Evolutionary conservation across 2,113 vertebrate genomes (phyloP).

Genomic region (Odobenus rosmarus): DNA sequence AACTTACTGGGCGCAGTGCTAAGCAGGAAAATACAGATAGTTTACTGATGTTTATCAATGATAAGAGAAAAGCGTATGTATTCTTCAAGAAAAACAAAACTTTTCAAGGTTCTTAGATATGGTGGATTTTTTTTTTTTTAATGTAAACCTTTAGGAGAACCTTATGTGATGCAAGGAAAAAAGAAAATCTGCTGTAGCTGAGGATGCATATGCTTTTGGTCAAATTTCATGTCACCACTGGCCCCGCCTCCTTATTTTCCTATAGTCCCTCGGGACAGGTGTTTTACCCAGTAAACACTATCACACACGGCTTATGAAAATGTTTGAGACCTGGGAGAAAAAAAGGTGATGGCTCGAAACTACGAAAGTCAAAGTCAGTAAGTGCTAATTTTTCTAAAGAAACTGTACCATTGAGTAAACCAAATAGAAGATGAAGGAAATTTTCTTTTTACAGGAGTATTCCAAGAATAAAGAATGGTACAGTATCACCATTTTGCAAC

Average conservation of each 20-base stretch:
- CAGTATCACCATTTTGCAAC: constrained; percentile 11
- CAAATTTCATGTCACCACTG: neutral
- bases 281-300: neutral
- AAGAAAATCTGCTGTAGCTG: neutral
- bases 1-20: neutral
- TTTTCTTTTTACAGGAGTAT: neutral
- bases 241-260: neutral
- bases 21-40: constrained; percentile 42
- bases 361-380: constrained; percentile 4
- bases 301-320: neutral
- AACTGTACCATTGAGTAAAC: neutral
- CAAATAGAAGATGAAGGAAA: constrained; percentile 2
- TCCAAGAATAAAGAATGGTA: neutral
- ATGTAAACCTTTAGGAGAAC: neutral
- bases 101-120: constrained; percentile 25
- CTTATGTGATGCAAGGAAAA: neutral
- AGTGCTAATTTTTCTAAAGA: constrained; percentile 24
- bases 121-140: neutral
- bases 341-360: neutral
- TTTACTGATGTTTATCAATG: neutral
- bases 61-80: neutral
- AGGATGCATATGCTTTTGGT: neutral
- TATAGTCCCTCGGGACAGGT: neutral
- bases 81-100: constrained; percentile 37
- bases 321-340: neutral